Evolutionary conservation across 2,113 vertebrate genomes (phyloP), one percentile per base, ranked within the genome.

Genomic region (Motacilla tschutschensis): DNA sequence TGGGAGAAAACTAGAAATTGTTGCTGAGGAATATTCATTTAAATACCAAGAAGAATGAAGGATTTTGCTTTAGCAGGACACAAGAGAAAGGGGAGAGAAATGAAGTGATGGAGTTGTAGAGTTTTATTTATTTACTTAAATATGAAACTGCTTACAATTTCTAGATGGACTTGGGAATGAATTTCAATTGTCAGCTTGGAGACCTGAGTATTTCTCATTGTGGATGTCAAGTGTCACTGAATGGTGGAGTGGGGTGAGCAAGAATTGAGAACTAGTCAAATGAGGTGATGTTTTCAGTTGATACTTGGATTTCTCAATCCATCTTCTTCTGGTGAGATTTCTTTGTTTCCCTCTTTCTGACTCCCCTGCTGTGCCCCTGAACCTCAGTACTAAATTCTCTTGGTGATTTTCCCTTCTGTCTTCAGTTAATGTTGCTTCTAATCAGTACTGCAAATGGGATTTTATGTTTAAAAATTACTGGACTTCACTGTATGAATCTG

Each of bases 361-460:
- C 17, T 72, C 3, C 8, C 2, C 14, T 79, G 29, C 35, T 74
- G 15, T 50, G 22, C 7, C 29, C 24, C 64, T 53, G 15, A 83
- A 69, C 50, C 38, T 79, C 43, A 76, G 33, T 66, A 46, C 16
- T 38, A 46, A 84, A 57, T 80, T 81, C 31, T 22, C 29, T 69
- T 79, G 16, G 48, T 67, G 41, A 24, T 24, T 85, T 87, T 74
- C 36, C 31, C 2, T 85, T 67, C 43, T 63, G 36, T 76, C 17
- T 91, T 84, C 53, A 66, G 48, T 63, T 82, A 77, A 84, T 86
- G 57, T 20, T 86, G 33, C 66, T 86, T 62, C 33, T 90, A 66
- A 67, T 91, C 59, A 79, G 50, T 86, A 66, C 40, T 86, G 57
- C 36, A 81, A 44, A 71, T 71, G 40, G 59, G 72, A 74, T 54